Percentiles rank a stretch among this genome's conserved stretches.
Evolutionary conservation across 2,113 vertebrate species (phyloP).

Genomic region (Leptodactylus fuscus): DNA sequence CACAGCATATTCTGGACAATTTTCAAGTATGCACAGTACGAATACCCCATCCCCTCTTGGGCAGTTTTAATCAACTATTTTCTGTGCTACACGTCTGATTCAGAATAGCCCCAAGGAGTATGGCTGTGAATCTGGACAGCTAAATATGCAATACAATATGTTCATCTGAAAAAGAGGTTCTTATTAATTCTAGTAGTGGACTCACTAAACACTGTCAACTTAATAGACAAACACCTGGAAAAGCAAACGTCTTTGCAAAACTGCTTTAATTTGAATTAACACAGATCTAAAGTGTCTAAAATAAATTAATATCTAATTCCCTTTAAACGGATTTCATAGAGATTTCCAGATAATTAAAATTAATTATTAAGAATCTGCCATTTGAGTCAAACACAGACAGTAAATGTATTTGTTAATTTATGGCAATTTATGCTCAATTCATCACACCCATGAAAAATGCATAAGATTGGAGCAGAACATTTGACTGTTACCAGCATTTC

Average conservation of each 20-base stretch:
- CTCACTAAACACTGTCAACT: too few species aligned
- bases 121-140: too few species aligned
- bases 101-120: too few species aligned
- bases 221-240: neutral
- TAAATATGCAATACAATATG: too few species aligned
- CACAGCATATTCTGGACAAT: too few species aligned
- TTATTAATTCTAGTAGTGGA: neutral
- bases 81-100: too few species aligned
- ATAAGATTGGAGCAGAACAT: constrained; percentile 20
- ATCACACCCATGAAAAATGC: constrained; percentile 17
- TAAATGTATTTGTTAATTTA: constrained; percentile 25
- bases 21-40: too few species aligned
- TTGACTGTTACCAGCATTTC: constrained; percentile 1
- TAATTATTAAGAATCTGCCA: constrained; percentile 9
- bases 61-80: too few species aligned
- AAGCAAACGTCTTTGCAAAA: neutral
- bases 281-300: neutral
- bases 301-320: constrained; percentile 12
- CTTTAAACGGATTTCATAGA: neutral
- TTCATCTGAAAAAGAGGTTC: too few species aligned
- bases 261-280: neutral
- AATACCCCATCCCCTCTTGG: too few species aligned
- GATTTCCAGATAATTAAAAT: constrained; percentile 33
- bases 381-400: neutral
- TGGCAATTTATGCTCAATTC: constrained; percentile 25